Evolutionary conservation across 2,113 vertebrate genomes (phyloP).

Genomic region (Mastomys coucha): DNA sequence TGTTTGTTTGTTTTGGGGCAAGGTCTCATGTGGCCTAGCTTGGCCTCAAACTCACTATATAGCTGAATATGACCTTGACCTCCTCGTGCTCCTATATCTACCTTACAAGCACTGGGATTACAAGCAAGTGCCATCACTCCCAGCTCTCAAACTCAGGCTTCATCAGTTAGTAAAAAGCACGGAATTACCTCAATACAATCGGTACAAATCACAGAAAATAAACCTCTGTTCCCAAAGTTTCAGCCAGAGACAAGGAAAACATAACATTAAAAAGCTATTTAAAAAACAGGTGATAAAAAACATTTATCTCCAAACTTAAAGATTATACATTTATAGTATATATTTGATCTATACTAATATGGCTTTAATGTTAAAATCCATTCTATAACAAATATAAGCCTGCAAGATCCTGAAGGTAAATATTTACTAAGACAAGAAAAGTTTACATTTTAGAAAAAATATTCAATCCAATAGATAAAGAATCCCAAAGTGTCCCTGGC

Average conservation of each 20-base stretch:
- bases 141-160: neutral
- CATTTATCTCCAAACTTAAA: conserved; percentile 46
- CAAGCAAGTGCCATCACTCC: neutral
- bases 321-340: neutral
- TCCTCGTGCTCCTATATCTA: neutral
- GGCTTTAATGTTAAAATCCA: conserved; percentile 2
- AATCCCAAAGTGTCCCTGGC: neutral
- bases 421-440: conserved; percentile 21
- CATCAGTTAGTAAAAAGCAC: neutral
- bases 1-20: neutral
- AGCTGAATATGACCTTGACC: neutral
- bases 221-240: neutral
- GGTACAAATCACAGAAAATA: neutral
- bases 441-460: conserved; percentile 36
- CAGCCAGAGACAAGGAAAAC: neutral
- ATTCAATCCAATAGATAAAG: neutral
- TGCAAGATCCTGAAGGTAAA: neutral
- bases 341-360: neutral
- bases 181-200: neutral
- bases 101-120: neutral
- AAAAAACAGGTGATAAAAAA: neutral
- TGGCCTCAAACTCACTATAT: neutral
- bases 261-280: neutral
- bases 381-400: neutral
- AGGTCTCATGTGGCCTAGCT: neutral